phyloP scores from a whole-genome alignment of 1,140 invertebrate genomes.

The Melipona quadrifasciata region DNA sequence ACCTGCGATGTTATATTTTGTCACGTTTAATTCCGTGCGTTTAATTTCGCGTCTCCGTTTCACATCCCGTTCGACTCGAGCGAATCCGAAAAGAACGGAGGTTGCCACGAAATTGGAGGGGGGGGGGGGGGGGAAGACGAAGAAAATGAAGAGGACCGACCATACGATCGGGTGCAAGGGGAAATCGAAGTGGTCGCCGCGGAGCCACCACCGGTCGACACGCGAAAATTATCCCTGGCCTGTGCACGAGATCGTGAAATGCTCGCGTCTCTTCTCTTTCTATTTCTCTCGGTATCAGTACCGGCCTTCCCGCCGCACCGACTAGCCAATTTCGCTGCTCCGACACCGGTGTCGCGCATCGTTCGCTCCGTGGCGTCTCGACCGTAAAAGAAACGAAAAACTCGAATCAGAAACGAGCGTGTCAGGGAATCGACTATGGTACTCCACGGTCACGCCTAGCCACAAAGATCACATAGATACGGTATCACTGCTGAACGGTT shows the following conservation, averaged over 20 bases:
- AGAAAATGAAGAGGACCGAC: conserved; percentile 71
- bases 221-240: conserved; percentile 73
- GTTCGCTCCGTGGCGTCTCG: conserved; percentile 13
- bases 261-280: conserved; percentile 35
- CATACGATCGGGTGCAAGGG: conserved; percentile 67
- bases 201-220: conserved; percentile 65
- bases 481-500: conserved; percentile 1
- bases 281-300: not conserved
- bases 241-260: conserved; percentile 71
- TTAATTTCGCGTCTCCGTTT: not conserved
- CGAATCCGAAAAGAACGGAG: not conserved
- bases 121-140: not conserved
- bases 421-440: conserved; percentile 1
- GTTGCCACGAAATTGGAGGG: not conserved
- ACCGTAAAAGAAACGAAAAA: conserved; percentile 45
- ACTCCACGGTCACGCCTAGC: not conserved
- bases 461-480: not conserved
- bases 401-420: not conserved
- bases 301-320: not conserved
- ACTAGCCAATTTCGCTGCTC: conserved; percentile 29
- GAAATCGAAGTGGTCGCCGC: conserved; percentile 67
- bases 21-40: too few relatives aligned
- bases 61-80: not conserved
- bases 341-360: conserved; percentile 23
- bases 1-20: too few relatives aligned